phyloP scores from a whole-genome alignment of 2,797 vertebrate species.

The Microctenopoma stevenorrisi region DNA sequence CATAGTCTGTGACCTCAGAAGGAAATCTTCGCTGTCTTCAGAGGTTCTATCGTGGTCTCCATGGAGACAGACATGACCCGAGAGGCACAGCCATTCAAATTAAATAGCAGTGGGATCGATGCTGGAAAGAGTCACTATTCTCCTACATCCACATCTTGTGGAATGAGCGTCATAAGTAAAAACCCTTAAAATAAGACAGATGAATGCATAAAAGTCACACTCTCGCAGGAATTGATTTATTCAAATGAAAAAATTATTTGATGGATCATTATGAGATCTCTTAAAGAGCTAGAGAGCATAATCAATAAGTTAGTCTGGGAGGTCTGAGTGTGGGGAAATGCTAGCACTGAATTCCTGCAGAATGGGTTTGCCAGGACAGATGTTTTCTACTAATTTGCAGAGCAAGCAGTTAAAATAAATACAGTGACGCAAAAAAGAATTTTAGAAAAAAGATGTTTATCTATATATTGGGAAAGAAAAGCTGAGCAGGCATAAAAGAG shows the following conservation, averaged over 20 bases:
- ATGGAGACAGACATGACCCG: slow-evolving; percentile 47
- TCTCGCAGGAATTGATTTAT: slow-evolving; percentile 55
- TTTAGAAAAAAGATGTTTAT: slow-evolving; percentile 44
- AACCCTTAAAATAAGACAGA: slow-evolving; percentile 2
- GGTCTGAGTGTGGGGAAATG: slow-evolving; percentile 28
- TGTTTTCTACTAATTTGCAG: slow-evolving; percentile 53
- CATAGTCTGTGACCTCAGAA: slow-evolving; percentile 43
- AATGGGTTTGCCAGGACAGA: slow-evolving; percentile 35
- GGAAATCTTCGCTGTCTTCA: slow-evolving; percentile 23
- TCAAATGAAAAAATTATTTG: slow-evolving; percentile 72
- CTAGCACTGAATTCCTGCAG: slow-evolving; percentile 29
- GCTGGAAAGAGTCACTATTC: slow-evolving; percentile 7
- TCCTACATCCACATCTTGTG: not conserved
- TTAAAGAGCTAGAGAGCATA: slow-evolving; percentile 53
- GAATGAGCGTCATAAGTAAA: not conserved
- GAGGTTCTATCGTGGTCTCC: slow-evolving; percentile 40
- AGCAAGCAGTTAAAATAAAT: slow-evolving; percentile 50
- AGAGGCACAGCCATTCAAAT: slow-evolving; percentile 13
- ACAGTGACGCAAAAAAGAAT: slow-evolving; percentile 24
- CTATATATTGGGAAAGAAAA: slow-evolving; percentile 46
- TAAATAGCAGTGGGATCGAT: slow-evolving; percentile 44
- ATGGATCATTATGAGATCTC: slow-evolving; percentile 70
- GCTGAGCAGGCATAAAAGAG: slow-evolving; percentile 59
- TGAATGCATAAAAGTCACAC: too few relatives aligned
- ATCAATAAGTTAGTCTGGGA: slow-evolving; percentile 65